A percentile compares a stretch with the other conserved stretches of the same genome.
These are phyloP conservation scores for Hyppa rectilinea DNA, from an alignment of 2,888 invertebrate species.

Conservation along the genomic window DNA sequence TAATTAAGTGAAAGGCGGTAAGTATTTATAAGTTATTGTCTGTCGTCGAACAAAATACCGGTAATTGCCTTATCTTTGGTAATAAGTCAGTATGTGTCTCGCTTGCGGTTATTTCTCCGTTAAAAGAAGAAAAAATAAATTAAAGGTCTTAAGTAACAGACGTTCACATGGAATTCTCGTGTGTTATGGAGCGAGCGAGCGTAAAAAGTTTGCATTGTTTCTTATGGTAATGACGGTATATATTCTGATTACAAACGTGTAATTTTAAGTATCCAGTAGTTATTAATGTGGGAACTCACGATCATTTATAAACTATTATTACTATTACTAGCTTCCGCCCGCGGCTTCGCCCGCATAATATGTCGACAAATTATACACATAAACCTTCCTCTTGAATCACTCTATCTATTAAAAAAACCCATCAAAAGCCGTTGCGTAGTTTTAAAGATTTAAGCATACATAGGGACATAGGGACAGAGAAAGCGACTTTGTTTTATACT, in stretches of 20 bases:
- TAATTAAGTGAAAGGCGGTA: constrained; percentile 65
- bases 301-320: neutral
- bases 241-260: constrained; percentile 26
- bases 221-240: constrained; percentile 18
- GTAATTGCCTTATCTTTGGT: constrained; percentile 56
- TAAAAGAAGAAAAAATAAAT: too few relatives aligned
- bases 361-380: too few relatives aligned
- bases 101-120: constrained; percentile 24
- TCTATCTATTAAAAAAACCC: too few relatives aligned
- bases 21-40: constrained; percentile 46
- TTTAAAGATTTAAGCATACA: too few relatives aligned
- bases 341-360: too few relatives aligned
- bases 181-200: constrained; percentile 27
- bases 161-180: constrained; percentile 27
- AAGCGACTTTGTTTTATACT: too few relatives aligned
- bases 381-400: too few relatives aligned
- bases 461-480: too few relatives aligned
- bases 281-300: constrained; percentile 33
- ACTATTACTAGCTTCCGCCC: too few relatives aligned
- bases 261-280: constrained; percentile 1
- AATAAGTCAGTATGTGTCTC: constrained; percentile 24
- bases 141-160: constrained; percentile 26
- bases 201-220: constrained; percentile 48
- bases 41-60: constrained; percentile 55
- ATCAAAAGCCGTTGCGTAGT: too few relatives aligned